Evolutionary conservation across 2,113 vertebrate genomes (phyloP), one percentile per base, ranked within the genome.

Genomic region (Apistogramma diplotaenia): DNA sequence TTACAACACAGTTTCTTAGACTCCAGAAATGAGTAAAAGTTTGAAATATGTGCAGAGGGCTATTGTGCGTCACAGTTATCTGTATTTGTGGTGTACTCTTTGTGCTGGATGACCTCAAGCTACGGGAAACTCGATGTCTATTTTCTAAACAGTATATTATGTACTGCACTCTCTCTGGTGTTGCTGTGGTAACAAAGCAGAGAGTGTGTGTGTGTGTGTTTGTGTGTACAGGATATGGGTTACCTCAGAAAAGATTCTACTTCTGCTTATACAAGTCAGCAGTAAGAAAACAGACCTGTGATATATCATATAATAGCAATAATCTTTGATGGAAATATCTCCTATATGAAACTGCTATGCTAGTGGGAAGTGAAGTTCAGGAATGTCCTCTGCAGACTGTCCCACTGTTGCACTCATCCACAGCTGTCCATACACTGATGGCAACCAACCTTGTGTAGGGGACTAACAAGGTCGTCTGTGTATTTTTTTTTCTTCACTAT

Each of bases 381-480:
- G 57, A 65, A 54, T 40, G 10, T 85, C 76, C 31, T 82, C 15
- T 79, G 55, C 71, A 82, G 43, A 78, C 53, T 71, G 78, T 57
- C 85, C 43, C 53, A 55, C 62, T 83, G 79, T 71, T 35, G 74
- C 59, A 56, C 37, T 78, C 51, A 56, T 72, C 67, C 72, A 70
- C 89, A 92, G 89, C 86, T 91, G 81, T 84, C 79, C 82, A 88
- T 91, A 85, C 83, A 88, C 87, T 67, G 40, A 85, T 29, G 74
- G 59, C 23, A 31, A 72, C 76, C 31, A 46, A 37, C 61, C 29
- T 74, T 75, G 18, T 82, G 76, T 37, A 23, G 61, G 53, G 16
- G 27, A 76, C 23, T 16, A 74, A 86, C 72, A 90, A 67, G 76
- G 58, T 76, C 3, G 3, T 12, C 78, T 79, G 79, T 89, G 55